A percentile compares a stretch with the other conserved stretches of the same genome.
These are phyloP conservation scores for Drosophila obscura DNA, from an alignment of 1,140 invertebrate genomes.

Conservation along the genomic window DNA sequence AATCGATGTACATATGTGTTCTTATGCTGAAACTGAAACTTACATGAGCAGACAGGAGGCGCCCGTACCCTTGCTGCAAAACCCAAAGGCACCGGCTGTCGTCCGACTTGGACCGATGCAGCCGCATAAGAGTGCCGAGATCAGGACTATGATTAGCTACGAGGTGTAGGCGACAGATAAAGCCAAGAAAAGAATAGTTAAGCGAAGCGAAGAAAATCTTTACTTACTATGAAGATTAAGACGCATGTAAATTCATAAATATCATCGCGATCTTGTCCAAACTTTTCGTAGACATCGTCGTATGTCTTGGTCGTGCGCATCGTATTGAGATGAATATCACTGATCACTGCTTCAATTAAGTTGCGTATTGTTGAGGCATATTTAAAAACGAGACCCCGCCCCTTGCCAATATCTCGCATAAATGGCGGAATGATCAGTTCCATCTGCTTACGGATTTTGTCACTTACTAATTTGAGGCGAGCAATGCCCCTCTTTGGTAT, in stretches of 20 bases:
- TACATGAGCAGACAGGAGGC: conserved; percentile 92
- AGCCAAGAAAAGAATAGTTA: too few species aligned
- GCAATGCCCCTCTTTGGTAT: conserved; percentile 29
- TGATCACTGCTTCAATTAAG: conserved; percentile 48
- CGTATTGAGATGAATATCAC: conserved; percentile 47
- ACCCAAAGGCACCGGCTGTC: conserved; percentile 90
- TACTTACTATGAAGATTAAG: conserved; percentile 84
- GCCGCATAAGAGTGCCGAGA: conserved; percentile 91
- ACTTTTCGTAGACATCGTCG: conserved; percentile 57
- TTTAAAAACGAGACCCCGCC: too few species aligned
- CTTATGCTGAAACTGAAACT: conserved; percentile 58
- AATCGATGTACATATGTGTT: too few species aligned
- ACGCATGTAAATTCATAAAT: conserved; percentile 83
- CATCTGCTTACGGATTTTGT: conserved; percentile 16
- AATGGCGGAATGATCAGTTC: too few species aligned
- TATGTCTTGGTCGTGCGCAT: conserved; percentile 40
- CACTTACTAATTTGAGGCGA: conserved; percentile 17
- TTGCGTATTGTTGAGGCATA: not conserved
- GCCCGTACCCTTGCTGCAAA: conserved; percentile 92
- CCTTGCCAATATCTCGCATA: too few species aligned
- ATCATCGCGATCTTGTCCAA: conserved; percentile 34
- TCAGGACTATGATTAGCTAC: conserved; percentile 84
- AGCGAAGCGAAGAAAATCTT: too few species aligned
- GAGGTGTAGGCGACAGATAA: too few species aligned
- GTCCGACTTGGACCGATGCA: conserved; percentile 94